Evolutionary conservation across 2,888 invertebrate genomes (phyloP), one percentile per base, ranked within the genome.

Genomic region (Synanthedon andrenaeformis): DNA sequence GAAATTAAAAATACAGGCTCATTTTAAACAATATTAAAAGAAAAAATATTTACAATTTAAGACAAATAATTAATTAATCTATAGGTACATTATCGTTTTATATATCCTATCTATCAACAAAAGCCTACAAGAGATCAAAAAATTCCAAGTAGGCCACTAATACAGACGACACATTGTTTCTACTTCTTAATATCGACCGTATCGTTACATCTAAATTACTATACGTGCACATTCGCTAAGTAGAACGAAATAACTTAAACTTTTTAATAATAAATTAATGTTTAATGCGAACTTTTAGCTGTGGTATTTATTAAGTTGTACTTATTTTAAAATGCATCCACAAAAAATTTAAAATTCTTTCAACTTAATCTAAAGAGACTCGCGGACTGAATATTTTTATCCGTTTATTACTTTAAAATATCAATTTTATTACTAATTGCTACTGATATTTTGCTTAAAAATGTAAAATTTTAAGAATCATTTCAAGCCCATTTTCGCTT

Each of bases 31-130:
- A 54, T 70, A 73, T 82, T 76, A 79, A 70, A 71, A 68, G 83
- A 84, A 81, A 79, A 80, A 82, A 79, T 86, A 86, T 86, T 78
- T 86, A 86, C 86, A 86, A 66, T 76, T 76, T 75, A 79, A 71
- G 76, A 74, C 73, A 74, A 75, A 76, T 73, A 65, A 70, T 69
- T 73, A 76, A 79, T 79, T 76, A 82, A 66, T 78, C 78, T 85
- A 83, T 81, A 82, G 78, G 83, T 82, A 19, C 17, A 49, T 49
- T n/a, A 82, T 78, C 72, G 77, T 74, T 81, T 78, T 74, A 84
- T 77, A 56, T 35, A 77, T 45, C 76, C 85, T 85, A 82, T 79
- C 80, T 82, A 86, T 83, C 70, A 84, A 85, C 85, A 85, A 77
- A 82, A 82, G 71, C 80, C 79, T 81, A 79, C 78, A 64, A 70